Conservation (phyloP, 1,140 invertebrate genomes). For the Aethina tumida region DNA sequence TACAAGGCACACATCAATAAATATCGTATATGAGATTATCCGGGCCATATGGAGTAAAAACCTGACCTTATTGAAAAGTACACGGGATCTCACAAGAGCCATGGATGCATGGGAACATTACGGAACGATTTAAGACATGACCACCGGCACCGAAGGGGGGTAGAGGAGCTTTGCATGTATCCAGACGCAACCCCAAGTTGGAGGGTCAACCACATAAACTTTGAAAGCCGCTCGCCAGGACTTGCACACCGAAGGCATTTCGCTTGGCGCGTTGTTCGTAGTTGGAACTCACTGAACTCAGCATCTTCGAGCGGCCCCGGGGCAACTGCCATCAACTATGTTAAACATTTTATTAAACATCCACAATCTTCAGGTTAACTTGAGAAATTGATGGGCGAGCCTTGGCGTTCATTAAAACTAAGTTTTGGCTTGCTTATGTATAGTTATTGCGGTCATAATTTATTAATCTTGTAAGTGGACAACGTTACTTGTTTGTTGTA, state of each 20-base stretch:
- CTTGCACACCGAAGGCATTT: slow-evolving; percentile 30
- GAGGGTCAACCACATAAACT: slow-evolving; percentile 38
- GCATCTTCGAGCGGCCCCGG: slow-evolving; percentile 25
- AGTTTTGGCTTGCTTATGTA: too few species aligned
- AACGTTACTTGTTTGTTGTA: too few species aligned
- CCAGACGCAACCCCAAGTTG: slow-evolving; percentile 29
- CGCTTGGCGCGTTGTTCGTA: slow-evolving; percentile 22
- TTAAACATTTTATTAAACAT: slow-evolving; percentile 33
- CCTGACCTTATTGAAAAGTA: too few species aligned
- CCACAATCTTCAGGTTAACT: slow-evolving; percentile 29
- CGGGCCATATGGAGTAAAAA: too few species aligned
- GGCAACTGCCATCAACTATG: slow-evolving; percentile 32
- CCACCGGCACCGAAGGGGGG: too few species aligned
- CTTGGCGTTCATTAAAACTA: slow-evolving; percentile 8
- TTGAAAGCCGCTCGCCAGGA: slow-evolving; percentile 33
- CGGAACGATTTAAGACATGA: too few species aligned
- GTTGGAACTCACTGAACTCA: slow-evolving; percentile 25
- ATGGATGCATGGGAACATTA: too few species aligned
- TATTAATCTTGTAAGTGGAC: too few species aligned
- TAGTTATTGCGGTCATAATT: too few species aligned
- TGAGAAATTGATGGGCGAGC: slow-evolving; percentile 20
- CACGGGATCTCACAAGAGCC: too few species aligned
- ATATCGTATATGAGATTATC: too few species aligned
- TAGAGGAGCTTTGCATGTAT: slow-evolving; percentile 34
- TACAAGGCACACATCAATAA: too few species aligned